Percentiles rank a stretch among this genome's conserved stretches.
These are phyloP conservation scores for Catharus bicknelli DNA, from an alignment of 2,113 vertebrate species.

Conservation along the genomic window DNA sequence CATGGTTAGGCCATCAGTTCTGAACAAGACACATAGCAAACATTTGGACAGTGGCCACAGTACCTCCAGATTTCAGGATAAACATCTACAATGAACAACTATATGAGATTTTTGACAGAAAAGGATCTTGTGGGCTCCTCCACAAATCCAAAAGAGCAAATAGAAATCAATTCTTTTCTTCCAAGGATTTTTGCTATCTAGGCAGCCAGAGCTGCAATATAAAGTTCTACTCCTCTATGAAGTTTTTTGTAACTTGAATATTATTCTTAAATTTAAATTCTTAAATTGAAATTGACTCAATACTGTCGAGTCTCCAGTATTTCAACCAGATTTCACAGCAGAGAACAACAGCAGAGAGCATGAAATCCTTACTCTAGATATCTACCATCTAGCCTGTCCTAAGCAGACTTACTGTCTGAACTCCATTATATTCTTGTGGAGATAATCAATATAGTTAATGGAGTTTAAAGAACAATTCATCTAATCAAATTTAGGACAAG, in stretches of 20 bases:
- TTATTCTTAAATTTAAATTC: neutral
- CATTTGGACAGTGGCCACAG: neutral
- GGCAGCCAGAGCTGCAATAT: neutral
- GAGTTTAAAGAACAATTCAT: slow-evolving; percentile 39
- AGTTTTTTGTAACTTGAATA: neutral
- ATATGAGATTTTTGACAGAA: neutral
- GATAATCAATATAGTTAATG: slow-evolving; percentile 37
- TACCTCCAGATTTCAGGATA: neutral
- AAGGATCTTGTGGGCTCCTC: neutral
- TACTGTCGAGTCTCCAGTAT: neutral
- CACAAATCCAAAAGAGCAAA: neutral
- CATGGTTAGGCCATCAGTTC: neutral
- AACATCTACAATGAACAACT: neutral
- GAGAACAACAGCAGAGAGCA: neutral
- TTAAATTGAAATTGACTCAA: neutral
- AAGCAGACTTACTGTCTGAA: neutral
- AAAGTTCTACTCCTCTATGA: neutral
- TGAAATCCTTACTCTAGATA: neutral
- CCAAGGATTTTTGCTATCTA: neutral
- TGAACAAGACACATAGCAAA: neutral
- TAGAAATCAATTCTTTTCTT: neutral
- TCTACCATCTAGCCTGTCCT: neutral
- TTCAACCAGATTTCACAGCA: neutral
- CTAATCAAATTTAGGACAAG: slow-evolving; percentile 15
- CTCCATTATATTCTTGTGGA: neutral